These are phyloP conservation scores for Acanthiza pusilla DNA, from an alignment of 2,797 vertebrate species.

Conservation along the genomic window DNA sequence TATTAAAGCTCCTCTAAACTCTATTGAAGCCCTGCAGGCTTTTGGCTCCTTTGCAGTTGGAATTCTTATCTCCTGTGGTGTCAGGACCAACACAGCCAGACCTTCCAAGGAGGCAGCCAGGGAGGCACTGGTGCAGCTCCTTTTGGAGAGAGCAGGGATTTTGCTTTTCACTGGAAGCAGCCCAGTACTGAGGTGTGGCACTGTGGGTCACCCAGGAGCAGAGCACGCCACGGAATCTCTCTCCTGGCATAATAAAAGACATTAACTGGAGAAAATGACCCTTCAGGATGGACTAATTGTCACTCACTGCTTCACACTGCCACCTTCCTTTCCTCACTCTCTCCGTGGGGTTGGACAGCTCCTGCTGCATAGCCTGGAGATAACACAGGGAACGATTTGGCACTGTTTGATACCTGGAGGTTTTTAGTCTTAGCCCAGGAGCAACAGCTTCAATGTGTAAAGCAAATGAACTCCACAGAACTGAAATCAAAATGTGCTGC, in stretches of 20 bases:
- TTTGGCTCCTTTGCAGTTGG: neutral
- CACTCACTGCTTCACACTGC: neutral
- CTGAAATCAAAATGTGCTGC: neutral
- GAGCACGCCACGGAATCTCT: neutral
- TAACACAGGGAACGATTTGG: neutral
- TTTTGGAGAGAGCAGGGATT: neutral
- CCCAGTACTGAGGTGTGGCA: neutral
- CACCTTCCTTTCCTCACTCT: neutral
- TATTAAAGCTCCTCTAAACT: neutral
- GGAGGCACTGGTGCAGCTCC: neutral
- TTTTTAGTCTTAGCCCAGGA: neutral
- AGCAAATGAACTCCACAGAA: neutral
- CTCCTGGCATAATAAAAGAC: neutral
- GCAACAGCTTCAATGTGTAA: neutral
- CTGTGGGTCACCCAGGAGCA: neutral
- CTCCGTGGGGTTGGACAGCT: neutral
- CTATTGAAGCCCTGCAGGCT: neutral
- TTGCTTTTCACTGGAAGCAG: neutral
- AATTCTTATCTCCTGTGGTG: neutral
- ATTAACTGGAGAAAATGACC: neutral
- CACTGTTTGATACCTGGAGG: neutral
- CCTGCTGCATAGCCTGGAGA: neutral
- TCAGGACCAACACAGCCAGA: neutral
- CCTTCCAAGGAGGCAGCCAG: neutral
- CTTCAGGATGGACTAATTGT: neutral